Evolutionary conservation across 2,797 vertebrate species (phyloP).

Genomic region (Rhinella marina): DNA sequence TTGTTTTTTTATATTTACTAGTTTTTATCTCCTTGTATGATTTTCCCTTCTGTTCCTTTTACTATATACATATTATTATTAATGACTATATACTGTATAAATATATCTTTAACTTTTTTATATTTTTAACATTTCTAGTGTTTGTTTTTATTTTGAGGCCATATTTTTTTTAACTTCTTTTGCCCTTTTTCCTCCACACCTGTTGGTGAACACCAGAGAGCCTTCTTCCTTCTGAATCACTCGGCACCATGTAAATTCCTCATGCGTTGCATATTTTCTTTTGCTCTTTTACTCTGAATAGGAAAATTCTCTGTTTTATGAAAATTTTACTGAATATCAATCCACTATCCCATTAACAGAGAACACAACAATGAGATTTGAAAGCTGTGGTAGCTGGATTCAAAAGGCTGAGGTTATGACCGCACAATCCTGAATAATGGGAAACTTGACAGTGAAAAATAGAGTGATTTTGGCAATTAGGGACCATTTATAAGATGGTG

Average conservation of each 20-base stretch:
- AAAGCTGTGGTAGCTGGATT: neutral
- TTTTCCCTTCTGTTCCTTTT: too few species aligned
- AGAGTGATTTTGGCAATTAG: neutral
- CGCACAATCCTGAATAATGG: conserved; percentile 62
- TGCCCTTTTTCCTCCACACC: neutral
- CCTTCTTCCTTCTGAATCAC: neutral
- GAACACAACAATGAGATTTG: conserved; percentile 62
- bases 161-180: too few species aligned
- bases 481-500: neutral
- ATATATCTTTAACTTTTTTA: too few species aligned
- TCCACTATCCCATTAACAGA: conserved; percentile 59
- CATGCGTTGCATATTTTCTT: conserved; percentile 64
- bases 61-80: too few species aligned
- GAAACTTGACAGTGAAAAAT: conserved; percentile 36
- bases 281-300: conserved; percentile 57
- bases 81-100: too few species aligned
- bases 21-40: too few species aligned
- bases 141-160: too few species aligned
- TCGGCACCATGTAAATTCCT: conserved; percentile 38
- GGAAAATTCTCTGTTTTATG: conserved; percentile 66
- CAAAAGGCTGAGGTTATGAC: conserved; percentile 55
- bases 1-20: too few species aligned
- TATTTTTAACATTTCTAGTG: too few species aligned
- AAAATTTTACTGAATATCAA: conserved; percentile 64
- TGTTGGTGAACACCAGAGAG: neutral